Percentiles rank a stretch among this genome's conserved stretches.
Evolutionary conservation across 2,888 invertebrate genomes (phyloP).

Genomic region (Lucinisca nassula): DNA sequence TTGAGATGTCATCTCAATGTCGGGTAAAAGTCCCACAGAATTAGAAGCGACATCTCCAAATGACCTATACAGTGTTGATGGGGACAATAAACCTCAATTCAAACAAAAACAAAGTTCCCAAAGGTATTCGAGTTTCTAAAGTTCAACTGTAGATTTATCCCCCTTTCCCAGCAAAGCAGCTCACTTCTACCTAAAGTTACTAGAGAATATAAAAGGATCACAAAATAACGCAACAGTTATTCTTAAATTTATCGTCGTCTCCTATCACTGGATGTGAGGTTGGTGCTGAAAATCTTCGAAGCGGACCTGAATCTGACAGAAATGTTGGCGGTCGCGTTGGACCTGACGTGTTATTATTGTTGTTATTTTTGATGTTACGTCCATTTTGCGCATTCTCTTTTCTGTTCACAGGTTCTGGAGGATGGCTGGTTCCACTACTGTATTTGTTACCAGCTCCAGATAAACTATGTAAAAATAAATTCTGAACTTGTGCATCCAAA

Average conservation of each 20-base stretch:
- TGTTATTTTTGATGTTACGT: constrained; percentile 74
- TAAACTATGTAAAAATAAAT: constrained; percentile 80
- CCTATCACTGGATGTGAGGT: constrained; percentile 77
- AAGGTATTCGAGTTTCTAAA: no score
- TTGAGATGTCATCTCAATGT: no score
- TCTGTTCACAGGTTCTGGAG: background rate
- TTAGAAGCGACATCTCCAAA: no score
- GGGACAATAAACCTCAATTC: no score
- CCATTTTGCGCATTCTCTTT: constrained; percentile 69
- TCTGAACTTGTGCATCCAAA: constrained; percentile 79
- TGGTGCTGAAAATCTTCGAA: constrained; percentile 79
- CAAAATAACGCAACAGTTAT: constrained; percentile 82
- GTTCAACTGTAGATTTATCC: no score
- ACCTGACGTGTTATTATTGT: constrained; percentile 67
- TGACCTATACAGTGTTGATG: no score
- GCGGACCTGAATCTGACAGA: constrained; percentile 70
- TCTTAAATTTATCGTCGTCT: constrained; percentile 79
- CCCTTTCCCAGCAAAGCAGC: no score
- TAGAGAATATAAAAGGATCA: constrained; percentile 55
- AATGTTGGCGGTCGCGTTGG: constrained; percentile 58
- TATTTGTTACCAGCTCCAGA: constrained; percentile 69
- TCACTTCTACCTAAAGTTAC: no score
- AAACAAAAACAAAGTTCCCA: no score
- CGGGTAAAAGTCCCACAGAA: no score
- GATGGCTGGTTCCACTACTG: constrained; percentile 42